Base-by-base conservation (phyloP, 1,140 invertebrate species). In the Diprion similis region DNA sequence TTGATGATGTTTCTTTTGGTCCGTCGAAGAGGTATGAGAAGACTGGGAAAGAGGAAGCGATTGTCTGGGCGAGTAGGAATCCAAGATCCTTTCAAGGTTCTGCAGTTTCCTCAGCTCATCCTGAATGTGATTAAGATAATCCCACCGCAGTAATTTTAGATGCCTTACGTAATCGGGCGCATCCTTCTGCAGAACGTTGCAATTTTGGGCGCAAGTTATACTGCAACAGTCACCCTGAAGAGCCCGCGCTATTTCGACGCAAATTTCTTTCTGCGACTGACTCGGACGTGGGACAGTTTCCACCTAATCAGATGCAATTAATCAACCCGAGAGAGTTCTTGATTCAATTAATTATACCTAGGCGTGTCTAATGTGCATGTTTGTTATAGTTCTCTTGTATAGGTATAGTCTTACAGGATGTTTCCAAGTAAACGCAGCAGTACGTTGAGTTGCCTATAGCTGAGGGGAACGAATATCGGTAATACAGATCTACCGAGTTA, bases 101-200 rank as follows among this genome's bases (percentile, higher is more conserved):
- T 85, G 85, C 9, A 89, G 74, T 72, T 85, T 80, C 65, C 76
- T 80, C 7, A 86, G 79, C 73, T 88, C 84, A 1, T 83, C 78
- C 69, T 87, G 87, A 46, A 89, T 89, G 66, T 86, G 87, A 73
- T 86, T 85, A 68, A 89, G 75, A 70, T 88, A 86, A 24, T 83
- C 81, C 84, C 84, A 87, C 15, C 87, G 80, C 45, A 88, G 74
- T 65, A 82, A 79, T 71, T 86, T 86, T 45, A 89, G 73, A 65
- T 85, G 83, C 69, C 82, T 86, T 45, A 86, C 76, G 37, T 75
- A 78, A 13, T 79, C 72, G 4, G 75, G 71, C 15, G 77, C 75
- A 3, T 79, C 76, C 15, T 51, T 51, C 10, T 15, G 10, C 9
- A n/a, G 65, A 46, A 74, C 65, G 11, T 48, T 77, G 15, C 71